Base-by-base conservation (phyloP, 2,888 invertebrate genomes). In the Acheta domesticus region DNA sequence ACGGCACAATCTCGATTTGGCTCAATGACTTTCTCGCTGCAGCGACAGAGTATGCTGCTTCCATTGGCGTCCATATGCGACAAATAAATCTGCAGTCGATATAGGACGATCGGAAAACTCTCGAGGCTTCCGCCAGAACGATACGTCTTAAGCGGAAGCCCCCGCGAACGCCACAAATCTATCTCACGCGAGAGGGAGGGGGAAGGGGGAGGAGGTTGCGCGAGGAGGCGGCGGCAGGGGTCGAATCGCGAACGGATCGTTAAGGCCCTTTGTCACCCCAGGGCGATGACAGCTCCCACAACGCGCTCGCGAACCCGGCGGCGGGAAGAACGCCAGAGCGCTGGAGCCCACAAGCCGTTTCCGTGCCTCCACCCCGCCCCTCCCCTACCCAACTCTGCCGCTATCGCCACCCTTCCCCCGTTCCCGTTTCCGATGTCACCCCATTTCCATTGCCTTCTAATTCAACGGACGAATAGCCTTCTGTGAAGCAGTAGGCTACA, bases 71-170 rank as follows among this genome's bases (percentile, higher is more conserved):
- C 62, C 62, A 62, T 62, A 62, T 62, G 62, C 62, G 62, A 62
- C 62, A 62, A n/a, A 62, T 62, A 62, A 19, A 62, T 62, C n/a
- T 62, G n/a, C 62, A 62, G 62, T 62, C 62, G n/a, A 62, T 62
- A 62, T n/a, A 19, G 14, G 14, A n/a, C 62, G 62, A 62, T 62
- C 62, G 62, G 62, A n/a, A 62, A 62, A 62, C 14, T 19, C 14
- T 62, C 62, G 16, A n/a, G 62, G 16, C 62, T 62, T 62, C 62
- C 62, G 14, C 62, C 14, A 62, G n/a, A n/a, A n/a, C 62, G 62
- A n/a, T 62, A 62, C n/a, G 62, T 19, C 62, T 62, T n/a, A 62
- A 62, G n/a, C 62, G 62, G 62, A n/a, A 62, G n/a, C 62, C 62
- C n/a, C 62, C n/a, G n/a, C 62, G n/a, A 62, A 19, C 62, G 16